phyloP scores from a whole-genome alignment of 2,797 vertebrate genomes.

The Sebastes trivittatus region DNA sequence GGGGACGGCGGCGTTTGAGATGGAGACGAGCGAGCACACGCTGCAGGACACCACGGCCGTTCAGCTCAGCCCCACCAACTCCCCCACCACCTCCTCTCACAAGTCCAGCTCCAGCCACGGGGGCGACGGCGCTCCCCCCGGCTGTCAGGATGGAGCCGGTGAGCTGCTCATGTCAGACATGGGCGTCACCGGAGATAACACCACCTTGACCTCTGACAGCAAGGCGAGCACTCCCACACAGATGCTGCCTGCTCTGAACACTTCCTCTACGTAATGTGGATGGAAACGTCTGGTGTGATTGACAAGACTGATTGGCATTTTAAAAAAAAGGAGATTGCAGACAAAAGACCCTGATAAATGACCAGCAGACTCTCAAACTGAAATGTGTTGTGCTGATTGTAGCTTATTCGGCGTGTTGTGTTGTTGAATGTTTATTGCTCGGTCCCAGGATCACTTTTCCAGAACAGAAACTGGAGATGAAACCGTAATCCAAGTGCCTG shows the following conservation, averaged over 20 bases:
- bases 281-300: background rate
- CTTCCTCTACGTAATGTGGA: constrained; percentile 13
- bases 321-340: background rate
- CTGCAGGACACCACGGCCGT: constrained; percentile 93
- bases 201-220: constrained; percentile 10
- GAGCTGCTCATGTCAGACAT: constrained; percentile 45
- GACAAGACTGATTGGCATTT: background rate
- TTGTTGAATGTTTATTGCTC: constrained; percentile 12
- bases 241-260: constrained; percentile 58
- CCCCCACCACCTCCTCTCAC: constrained; percentile 84
- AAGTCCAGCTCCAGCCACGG: constrained; percentile 82
- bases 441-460: background rate
- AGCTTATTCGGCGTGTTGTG: background rate
- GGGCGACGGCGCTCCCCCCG: background rate
- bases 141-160: constrained; percentile 63
- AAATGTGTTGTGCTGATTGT: constrained; percentile 2
- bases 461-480: constrained; percentile 22
- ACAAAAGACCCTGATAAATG: background rate
- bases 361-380: background rate
- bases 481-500: constrained; percentile 35
- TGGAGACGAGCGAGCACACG: constrained; percentile 93
- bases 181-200: constrained; percentile 63
- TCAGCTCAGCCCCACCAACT: constrained; percentile 92
- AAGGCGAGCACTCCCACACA: constrained; percentile 53
- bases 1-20: constrained; percentile 87